Percentiles rank a stretch among this genome's conserved stretches.
These are phyloP conservation scores for Shargacucullia verbasci DNA, from an alignment of 2,888 invertebrate genomes.

Conservation along the genomic window DNA sequence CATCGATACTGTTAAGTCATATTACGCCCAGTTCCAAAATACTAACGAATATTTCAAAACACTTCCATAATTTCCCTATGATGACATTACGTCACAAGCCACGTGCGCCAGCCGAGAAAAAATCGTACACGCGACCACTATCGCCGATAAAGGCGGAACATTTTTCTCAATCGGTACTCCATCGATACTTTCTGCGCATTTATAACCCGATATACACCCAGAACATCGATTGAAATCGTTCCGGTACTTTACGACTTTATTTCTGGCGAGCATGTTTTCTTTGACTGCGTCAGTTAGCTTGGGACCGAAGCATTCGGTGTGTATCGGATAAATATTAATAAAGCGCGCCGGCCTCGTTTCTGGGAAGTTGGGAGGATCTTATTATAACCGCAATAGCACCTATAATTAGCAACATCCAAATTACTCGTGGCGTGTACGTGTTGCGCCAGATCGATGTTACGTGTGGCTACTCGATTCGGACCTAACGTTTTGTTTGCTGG, in stretches of 20 bases:
- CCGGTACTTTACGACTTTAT: slow-evolving; percentile 88
- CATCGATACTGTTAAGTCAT: no score
- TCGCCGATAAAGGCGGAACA: slow-evolving; percentile 63
- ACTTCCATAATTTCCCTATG: slow-evolving; percentile 19
- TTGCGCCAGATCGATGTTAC: slow-evolving; percentile 82
- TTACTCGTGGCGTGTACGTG: slow-evolving; percentile 83
- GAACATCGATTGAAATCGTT: slow-evolving; percentile 87
- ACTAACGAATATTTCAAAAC: slow-evolving; percentile 3
- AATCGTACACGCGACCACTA: slow-evolving; percentile 61
- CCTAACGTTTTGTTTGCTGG: slow-evolving; percentile 69
- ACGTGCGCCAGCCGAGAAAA: slow-evolving; percentile 63
- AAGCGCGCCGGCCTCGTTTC: slow-evolving; percentile 87
- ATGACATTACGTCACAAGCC: slow-evolving; percentile 57
- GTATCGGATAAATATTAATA: slow-evolving; percentile 89
- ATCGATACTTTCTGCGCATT: slow-evolving; percentile 81
- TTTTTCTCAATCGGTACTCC: slow-evolving; percentile 76
- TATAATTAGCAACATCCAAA: slow-evolving; percentile 88
- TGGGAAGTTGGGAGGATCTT: slow-evolving; percentile 88
- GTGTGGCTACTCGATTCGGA: slow-evolving; percentile 76
- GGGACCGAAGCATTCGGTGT: slow-evolving; percentile 79
- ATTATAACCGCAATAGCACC: slow-evolving; percentile 89
- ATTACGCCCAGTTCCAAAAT: no score
- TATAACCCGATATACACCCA: slow-evolving; percentile 80
- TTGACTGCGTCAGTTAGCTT: slow-evolving; percentile 88
- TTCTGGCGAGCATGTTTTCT: slow-evolving; percentile 86